Conservation (phyloP, 2,888 invertebrate species). For the Amphimallon solstitiale region DNA sequence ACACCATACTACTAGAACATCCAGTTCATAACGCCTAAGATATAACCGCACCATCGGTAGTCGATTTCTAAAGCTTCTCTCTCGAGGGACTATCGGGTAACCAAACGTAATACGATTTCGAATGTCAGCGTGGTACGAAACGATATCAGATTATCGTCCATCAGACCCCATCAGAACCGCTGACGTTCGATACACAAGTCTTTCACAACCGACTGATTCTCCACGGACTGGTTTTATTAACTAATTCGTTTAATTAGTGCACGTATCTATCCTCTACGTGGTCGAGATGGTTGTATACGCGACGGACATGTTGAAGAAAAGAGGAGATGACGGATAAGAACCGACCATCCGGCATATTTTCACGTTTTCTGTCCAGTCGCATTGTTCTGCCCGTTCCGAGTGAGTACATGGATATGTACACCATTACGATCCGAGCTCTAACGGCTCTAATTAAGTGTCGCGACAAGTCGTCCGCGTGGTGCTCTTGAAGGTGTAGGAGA, state of each 20-base stretch:
- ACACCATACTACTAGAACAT: too few relatives aligned
- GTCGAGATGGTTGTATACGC: neutral
- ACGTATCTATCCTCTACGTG: conserved; percentile 1
- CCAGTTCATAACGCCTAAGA: too few relatives aligned
- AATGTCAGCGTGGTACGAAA: conserved; percentile 8
- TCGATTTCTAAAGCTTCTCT: conserved; percentile 24
- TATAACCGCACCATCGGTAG: too few relatives aligned
- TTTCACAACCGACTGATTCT: conserved; percentile 37
- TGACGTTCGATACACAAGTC: conserved; percentile 33
- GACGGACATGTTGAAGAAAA: neutral
- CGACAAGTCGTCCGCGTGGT: conserved; percentile 19
- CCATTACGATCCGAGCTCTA: conserved; percentile 7
- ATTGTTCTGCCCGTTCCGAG: conserved; percentile 26
- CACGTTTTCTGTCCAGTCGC: conserved; percentile 20
- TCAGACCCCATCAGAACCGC: conserved; percentile 28
- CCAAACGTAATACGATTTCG: conserved; percentile 37
- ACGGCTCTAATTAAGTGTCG: conserved; percentile 30
- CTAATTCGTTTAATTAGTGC: conserved; percentile 38
- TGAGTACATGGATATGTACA: neutral
- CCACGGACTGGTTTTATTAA: conserved; percentile 38
- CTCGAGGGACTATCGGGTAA: conserved; percentile 31
- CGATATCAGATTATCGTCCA: conserved; percentile 35
- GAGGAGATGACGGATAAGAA: neutral
- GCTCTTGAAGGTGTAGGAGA: conserved; percentile 32
- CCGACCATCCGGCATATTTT: conserved; percentile 27